Conservation (phyloP, 2,113 vertebrate genomes). For the Carassius gibelio region DNA sequence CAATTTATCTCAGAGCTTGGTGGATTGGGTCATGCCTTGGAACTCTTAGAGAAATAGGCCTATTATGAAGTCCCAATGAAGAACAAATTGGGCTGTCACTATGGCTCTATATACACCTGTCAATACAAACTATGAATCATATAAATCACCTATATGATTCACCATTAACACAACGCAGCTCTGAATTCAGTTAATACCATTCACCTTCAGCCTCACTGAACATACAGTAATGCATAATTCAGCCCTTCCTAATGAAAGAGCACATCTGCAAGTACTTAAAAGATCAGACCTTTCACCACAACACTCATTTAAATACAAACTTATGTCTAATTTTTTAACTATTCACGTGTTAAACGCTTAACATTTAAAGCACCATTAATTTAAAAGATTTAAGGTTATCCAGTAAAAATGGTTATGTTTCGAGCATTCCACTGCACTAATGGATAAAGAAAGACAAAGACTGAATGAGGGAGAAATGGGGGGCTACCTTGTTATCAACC, state of each 20-base stretch:
- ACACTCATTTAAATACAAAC: not conserved
- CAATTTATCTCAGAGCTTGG: not conserved
- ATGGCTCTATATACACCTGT: not conserved
- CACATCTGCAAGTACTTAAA: not conserved
- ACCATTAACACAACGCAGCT: not conserved
- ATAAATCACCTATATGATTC: not conserved
- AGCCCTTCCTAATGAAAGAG: not conserved
- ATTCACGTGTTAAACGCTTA: not conserved
- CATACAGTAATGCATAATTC: slow-evolving; percentile 1
- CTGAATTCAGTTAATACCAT: not conserved
- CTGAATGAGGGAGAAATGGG: not conserved
- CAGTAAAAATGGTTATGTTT: slow-evolving; percentile 5
- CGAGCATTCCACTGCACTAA: not conserved
- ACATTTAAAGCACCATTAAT: slow-evolving; percentile 11
- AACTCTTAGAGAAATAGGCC: not conserved
- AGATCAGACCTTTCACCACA: slow-evolving; percentile 1
- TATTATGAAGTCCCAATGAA: not conserved
- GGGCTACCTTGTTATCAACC: not conserved
- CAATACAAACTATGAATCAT: not conserved
- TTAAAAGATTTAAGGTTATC: not conserved
- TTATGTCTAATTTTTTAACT: not conserved
- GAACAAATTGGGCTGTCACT: not conserved
- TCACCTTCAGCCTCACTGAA: slow-evolving; percentile 1
- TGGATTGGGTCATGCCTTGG: not conserved
- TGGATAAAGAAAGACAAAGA: not conserved